phyloP scores from a whole-genome alignment of 2,797 vertebrate species.

The Pteropus rufus region DNA sequence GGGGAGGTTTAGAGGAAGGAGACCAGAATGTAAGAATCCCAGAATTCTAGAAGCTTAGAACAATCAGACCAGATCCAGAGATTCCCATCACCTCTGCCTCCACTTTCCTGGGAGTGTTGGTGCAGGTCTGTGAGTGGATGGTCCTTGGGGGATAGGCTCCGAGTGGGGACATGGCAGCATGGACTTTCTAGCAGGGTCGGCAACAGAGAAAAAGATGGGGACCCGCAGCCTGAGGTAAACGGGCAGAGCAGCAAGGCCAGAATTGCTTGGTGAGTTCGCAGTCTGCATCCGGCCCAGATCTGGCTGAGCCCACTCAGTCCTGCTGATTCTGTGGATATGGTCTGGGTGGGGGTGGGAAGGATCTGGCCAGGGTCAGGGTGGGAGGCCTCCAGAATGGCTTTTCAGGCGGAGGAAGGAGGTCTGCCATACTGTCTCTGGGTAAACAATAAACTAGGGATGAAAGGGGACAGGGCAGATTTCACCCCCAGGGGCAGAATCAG shows the following conservation, averaged over 20 bases:
- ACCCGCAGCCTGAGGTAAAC: not conserved
- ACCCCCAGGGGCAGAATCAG: not conserved
- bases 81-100: not conserved
- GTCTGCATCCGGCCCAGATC: not conserved
- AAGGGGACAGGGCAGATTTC: not conserved
- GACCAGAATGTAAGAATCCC: conserved; percentile 22
- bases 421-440: not conserved
- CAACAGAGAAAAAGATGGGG: not conserved
- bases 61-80: not conserved
- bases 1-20: not conserved
- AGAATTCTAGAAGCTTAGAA: conserved; percentile 61
- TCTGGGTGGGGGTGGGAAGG: too few species aligned
- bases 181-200: not conserved
- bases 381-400: not conserved
- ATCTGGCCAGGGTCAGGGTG: not conserved
- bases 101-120: not conserved
- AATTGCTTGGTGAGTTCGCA: not conserved
- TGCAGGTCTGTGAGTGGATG: too few species aligned
- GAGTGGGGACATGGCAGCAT: not conserved
- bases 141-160: not conserved
- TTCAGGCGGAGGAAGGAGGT: not conserved
- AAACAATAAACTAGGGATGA: not conserved
- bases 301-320: not conserved
- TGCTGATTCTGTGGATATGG: too few species aligned
- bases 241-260: not conserved